Evolutionary conservation across 1,140 invertebrate species (phyloP).

Genomic region (Pectinophora gossypiella): DNA sequence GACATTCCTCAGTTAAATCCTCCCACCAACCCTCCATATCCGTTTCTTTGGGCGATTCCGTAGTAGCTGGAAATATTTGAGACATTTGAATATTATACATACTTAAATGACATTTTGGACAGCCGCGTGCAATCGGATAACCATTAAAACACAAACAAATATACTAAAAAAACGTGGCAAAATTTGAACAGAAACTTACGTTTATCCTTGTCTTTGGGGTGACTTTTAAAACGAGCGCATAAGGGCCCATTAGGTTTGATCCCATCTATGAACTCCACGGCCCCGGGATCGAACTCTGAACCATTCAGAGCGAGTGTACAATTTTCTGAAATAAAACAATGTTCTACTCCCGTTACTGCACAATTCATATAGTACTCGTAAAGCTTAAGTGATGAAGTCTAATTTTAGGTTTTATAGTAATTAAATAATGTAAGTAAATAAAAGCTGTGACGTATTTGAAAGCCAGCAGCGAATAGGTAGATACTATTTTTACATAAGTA

Average conservation of each 20-base stretch:
- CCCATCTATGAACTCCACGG: conserved; percentile 49
- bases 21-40: conserved; percentile 82
- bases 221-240: conserved; percentile 60
- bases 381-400: no score
- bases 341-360: neutral
- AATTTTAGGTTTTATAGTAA: no score
- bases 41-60: conserved; percentile 44
- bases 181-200: conserved; percentile 39
- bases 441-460: no score
- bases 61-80: conserved; percentile 23
- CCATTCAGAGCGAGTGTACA: conserved; percentile 37
- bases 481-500: no score
- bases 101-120: no score
- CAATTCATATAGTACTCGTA: neutral
- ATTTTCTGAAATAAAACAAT: conserved; percentile 39
- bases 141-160: no score
- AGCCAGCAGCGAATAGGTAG: no score
- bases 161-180: no score
- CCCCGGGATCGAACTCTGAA: conserved; percentile 32
- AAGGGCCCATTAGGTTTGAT: conserved; percentile 34
- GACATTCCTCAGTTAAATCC: conserved; percentile 81
- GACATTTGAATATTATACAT: neutral
- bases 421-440: no score
- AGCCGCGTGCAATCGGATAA: no score
- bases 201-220: conserved; percentile 60